phyloP scores from a whole-genome alignment of 2,113 vertebrate genomes.

The Diglossa brunneiventris region DNA sequence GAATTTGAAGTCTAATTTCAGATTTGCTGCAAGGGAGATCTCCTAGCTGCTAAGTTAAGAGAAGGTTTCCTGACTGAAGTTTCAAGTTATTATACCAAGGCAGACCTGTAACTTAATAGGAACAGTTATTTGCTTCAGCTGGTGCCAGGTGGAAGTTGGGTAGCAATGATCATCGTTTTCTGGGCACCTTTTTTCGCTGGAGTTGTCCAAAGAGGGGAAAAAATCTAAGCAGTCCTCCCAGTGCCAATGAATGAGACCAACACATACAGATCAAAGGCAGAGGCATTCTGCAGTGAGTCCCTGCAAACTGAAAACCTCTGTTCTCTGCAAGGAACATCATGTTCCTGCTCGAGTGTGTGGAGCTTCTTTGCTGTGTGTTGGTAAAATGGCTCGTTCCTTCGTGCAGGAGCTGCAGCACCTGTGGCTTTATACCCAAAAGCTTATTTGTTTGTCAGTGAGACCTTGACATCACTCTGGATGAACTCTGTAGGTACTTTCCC shows the following conservation, averaged over 20 bases:
- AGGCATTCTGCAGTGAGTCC: neutral
- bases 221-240: neutral
- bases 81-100: neutral
- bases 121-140: neutral
- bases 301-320: neutral
- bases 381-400: neutral
- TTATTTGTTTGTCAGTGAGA: neutral
- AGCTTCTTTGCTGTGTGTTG: neutral
- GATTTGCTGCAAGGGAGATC: neutral
- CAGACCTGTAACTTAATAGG: neutral
- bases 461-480: neutral
- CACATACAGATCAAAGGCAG: neutral
- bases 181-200: neutral
- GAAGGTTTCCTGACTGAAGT: neutral
- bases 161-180: neutral
- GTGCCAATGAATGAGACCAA: neutral
- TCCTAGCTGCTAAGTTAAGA: neutral
- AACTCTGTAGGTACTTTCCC: neutral
- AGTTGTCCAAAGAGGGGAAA: neutral
- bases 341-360: fast-evolving
- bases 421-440: neutral
- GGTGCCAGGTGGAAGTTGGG: neutral
- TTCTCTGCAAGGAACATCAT: neutral
- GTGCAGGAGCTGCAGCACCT: neutral
- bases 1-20: neutral